Conservation (phyloP, 2,113 vertebrate genomes). For the Datnioides undecimradiatus region DNA sequence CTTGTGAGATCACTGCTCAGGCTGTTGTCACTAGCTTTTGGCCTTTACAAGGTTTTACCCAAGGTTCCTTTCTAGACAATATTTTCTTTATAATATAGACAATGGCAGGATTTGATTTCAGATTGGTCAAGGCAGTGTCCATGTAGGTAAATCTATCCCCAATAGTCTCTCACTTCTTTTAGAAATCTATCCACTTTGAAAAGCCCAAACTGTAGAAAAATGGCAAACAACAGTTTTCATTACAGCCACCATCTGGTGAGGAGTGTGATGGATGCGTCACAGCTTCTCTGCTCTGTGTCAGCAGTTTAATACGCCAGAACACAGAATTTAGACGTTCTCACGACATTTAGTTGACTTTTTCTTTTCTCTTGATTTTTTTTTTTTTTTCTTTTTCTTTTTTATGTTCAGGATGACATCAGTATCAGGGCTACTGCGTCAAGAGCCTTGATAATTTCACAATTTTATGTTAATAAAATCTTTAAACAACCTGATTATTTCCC, state of each 20-base stretch:
- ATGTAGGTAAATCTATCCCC: neutral
- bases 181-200: neutral
- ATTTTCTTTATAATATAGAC: constrained; percentile 18
- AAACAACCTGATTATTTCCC: too few species aligned
- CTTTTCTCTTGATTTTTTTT: too few species aligned
- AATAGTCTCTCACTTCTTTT: neutral
- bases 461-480: neutral
- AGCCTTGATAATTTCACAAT: neutral
- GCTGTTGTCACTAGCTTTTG: neutral
- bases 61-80: neutral
- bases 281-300: neutral
- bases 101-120: neutral
- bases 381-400: too few species aligned
- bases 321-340: neutral
- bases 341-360: constrained; percentile 1
- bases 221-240: neutral
- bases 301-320: neutral
- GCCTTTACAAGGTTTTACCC: neutral
- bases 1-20: constrained; percentile 2
- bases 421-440: too few species aligned
- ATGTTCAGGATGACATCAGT: too few species aligned
- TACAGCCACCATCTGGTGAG: too few species aligned
- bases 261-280: neutral
- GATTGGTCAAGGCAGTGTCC: neutral
- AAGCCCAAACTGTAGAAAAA: neutral